These are phyloP conservation scores for Creontiades dilutus DNA, from an alignment of 2,888 invertebrate species.

Conservation along the genomic window DNA sequence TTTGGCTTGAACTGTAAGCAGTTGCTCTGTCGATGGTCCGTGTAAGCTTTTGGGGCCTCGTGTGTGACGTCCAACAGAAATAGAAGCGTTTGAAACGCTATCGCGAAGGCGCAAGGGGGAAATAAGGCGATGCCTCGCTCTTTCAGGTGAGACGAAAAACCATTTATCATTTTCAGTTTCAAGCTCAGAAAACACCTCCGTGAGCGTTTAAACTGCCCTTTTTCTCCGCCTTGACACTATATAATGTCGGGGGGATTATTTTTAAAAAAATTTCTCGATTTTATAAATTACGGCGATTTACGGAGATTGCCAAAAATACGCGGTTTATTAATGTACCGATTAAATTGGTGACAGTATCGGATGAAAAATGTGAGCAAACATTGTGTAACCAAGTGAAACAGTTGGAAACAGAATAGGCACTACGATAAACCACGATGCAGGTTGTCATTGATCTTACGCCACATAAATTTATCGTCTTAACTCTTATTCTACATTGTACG, in stretches of 20 bases:
- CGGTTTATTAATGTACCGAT: neutral
- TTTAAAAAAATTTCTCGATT: neutral
- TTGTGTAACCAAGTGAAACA: too few relatives aligned
- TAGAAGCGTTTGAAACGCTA: constrained; percentile 34
- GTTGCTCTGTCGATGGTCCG: constrained; percentile 69
- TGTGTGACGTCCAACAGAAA: constrained; percentile 42
- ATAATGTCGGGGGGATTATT: neutral
- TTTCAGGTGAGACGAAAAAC: constrained; percentile 62
- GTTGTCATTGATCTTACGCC: too few relatives aligned
- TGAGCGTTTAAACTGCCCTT: neutral
- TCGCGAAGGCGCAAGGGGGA: neutral
- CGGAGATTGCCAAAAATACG: neutral
- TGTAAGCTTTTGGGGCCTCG: constrained; percentile 53
- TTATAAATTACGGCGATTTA: neutral
- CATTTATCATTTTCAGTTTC: constrained; percentile 53
- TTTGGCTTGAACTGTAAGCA: constrained; percentile 65
- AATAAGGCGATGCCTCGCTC: constrained; percentile 42
- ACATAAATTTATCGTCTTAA: too few relatives aligned
- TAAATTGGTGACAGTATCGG: neutral
- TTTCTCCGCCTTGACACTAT: neutral
- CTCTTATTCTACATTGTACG: too few relatives aligned
- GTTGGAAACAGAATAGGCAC: too few relatives aligned
- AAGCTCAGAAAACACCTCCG: neutral
- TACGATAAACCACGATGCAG: too few relatives aligned
- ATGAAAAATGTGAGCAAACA: too few relatives aligned